Evolutionary conservation across 2,888 invertebrate genomes (phyloP), one percentile per base, ranked within the genome.

Genomic region (Chloroclystis v-ata): DNA sequence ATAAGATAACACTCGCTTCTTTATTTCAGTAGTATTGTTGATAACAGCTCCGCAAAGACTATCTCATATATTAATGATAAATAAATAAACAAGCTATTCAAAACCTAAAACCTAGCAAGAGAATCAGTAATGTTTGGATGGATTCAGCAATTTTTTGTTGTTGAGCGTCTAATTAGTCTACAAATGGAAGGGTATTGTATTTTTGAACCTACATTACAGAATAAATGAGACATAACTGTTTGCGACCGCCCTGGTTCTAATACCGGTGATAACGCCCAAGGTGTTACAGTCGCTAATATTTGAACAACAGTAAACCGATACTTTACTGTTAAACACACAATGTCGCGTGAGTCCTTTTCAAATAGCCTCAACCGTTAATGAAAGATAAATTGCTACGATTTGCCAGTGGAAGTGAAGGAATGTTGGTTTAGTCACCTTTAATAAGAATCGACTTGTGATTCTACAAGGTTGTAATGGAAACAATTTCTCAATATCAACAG

Each of bases 261-360:
- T 49, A 33, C 13, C 37, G 12, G 10, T 25, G 32, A 37, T 32
- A 41, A 45, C 33, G 26, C 11, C 42, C 28, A 45, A 52, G 44
- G 43, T 52, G 47, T 55, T 52, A 37, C 29, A 35, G 41, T 47
- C 33, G 43, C 42, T 35, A 43, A 35, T 50, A 50, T 50, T 50
- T 50, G 37, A 49, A 43, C 40, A 49, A 51, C 72, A 74, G 75
- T 72, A 79, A 78, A 78, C 64, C 63, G 65, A 77, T 75, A 77
- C 70, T 70, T 65, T 63, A 60, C 56, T 62, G 61, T 65, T 67
- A 63, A 68, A 72, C 65, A 72, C 70, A 74, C 69, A 59, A 61
- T 64, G 61, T 57, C 64, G 61, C 54, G 55, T 54, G 59, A 49
- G 60, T 59, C 58, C 60, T 67, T 58, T 58, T 57, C 59, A 69